phyloP scores from a whole-genome alignment of 2,113 vertebrate species.

The Passer montanus region DNA sequence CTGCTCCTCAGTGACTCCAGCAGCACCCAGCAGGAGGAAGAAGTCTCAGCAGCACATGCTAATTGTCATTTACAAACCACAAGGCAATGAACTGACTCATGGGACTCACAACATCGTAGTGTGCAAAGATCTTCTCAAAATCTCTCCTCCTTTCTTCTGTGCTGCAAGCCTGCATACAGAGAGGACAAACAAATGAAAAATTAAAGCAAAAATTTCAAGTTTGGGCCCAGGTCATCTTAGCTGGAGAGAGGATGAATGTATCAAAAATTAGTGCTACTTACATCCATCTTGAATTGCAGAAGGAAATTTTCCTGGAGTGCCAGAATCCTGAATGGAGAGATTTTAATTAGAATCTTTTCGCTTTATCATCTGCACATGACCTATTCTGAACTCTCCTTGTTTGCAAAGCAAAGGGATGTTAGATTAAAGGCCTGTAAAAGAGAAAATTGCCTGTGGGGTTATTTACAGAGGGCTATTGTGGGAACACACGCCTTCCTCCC shows the following conservation, averaged over 20 bases:
- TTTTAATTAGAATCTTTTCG: not conserved
- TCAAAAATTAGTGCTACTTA: constrained; percentile 73
- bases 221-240: not conserved
- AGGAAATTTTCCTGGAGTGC: constrained; percentile 95
- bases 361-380: not conserved
- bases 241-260: not conserved
- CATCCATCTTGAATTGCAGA: constrained; percentile 93
- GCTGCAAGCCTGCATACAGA: constrained; percentile 78
- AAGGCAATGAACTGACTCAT: not conserved
- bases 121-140: constrained; percentile 94
- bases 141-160: constrained; percentile 87
- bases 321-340: constrained; percentile 83
- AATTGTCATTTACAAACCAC: not conserved
- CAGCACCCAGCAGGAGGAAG: not conserved
- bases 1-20: not conserved
- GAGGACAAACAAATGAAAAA: not conserved
- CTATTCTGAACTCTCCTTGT: not conserved
- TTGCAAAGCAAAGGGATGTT: not conserved
- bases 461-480: not conserved
- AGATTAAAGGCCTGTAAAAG: not conserved
- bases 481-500: not conserved
- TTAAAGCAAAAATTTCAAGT: not conserved
- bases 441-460: not conserved
- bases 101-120: constrained; percentile 94
- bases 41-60: not conserved